These are phyloP conservation scores for Adineta ricciae DNA, from an alignment of 2,888 invertebrate genomes.

Conservation along the genomic window DNA sequence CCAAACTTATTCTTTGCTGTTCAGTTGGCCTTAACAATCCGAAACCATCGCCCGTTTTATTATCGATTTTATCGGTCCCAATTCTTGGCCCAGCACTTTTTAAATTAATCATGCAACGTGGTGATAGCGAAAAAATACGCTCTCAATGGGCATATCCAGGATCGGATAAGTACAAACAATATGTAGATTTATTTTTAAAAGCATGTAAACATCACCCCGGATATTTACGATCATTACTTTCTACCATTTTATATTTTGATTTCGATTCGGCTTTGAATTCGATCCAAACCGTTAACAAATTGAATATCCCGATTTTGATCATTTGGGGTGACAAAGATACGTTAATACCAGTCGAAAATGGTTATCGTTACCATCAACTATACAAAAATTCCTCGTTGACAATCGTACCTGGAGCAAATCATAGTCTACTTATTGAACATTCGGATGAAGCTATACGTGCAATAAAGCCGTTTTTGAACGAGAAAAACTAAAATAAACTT, in stretches of 20 bases:
- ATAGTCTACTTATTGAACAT: neutral
- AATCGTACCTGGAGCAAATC: neutral
- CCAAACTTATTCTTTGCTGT: slow-evolving; percentile 1
- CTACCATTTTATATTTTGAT: neutral
- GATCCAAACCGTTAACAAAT: neutral
- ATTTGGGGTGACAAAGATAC: slow-evolving; percentile 8
- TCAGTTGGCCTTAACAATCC: neutral
- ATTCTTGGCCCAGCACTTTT: neutral
- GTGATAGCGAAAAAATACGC: neutral
- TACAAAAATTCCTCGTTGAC: neutral
- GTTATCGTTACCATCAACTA: neutral
- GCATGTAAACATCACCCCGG: neutral
- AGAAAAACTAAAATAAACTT: neutral
- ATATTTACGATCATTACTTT: neutral
- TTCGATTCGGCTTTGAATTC: neutral
- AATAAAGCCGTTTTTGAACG: neutral
- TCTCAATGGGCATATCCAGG: neutral
- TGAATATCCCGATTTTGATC: neutral
- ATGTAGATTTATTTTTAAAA: neutral
- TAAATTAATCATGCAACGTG: neutral
- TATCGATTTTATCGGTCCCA: neutral
- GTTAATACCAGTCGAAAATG: neutral
- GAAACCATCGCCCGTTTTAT: neutral
- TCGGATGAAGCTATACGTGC: neutral
- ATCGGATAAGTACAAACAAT: neutral